Evolutionary conservation across 2,888 invertebrate genomes (phyloP).

Genomic region (Eurytoma californica): DNA sequence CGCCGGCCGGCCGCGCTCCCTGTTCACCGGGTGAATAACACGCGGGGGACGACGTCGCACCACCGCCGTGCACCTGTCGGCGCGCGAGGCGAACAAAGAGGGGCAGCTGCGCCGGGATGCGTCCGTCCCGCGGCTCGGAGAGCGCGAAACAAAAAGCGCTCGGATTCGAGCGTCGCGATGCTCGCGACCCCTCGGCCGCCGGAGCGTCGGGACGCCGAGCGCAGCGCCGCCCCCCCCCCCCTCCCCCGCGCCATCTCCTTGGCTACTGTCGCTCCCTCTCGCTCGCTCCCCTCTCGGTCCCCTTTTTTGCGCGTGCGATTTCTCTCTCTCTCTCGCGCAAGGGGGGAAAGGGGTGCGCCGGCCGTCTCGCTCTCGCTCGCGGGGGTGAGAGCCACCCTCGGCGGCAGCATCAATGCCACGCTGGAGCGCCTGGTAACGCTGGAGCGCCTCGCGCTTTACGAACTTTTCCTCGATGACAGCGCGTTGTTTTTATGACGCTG

Average conservation of each 20-base stretch:
- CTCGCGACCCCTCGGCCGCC: conserved; percentile 54
- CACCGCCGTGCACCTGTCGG: too few relatives aligned
- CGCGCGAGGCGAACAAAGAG: neutral
- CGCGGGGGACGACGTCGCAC: neutral
- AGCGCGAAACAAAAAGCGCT: conserved; percentile 56
- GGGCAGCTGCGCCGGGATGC: neutral
- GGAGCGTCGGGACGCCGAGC: conserved; percentile 61
- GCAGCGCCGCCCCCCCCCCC: conserved; percentile 51
- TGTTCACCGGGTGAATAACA: neutral
- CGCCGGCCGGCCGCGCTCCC: neutral
- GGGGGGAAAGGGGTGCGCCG: too few relatives aligned
- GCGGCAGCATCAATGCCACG: too few relatives aligned
- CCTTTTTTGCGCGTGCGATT: conserved; percentile 21
- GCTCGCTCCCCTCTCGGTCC: neutral
- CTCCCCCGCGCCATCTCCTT: conserved; percentile 55
- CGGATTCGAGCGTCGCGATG: conserved; percentile 35
- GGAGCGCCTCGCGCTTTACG: too few relatives aligned
- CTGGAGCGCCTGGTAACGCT: too few relatives aligned
- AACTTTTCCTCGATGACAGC: too few relatives aligned
- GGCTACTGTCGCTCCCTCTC: conserved; percentile 28
- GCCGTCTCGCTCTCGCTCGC: too few relatives aligned
- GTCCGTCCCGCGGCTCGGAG: conserved; percentile 32
- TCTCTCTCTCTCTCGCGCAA: conserved; percentile 13
- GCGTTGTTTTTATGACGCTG: too few relatives aligned
- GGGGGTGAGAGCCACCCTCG: too few relatives aligned